Evolutionary conservation across 2,888 invertebrate species (phyloP).

Genomic region (Drosophila melanosoma): DNA sequence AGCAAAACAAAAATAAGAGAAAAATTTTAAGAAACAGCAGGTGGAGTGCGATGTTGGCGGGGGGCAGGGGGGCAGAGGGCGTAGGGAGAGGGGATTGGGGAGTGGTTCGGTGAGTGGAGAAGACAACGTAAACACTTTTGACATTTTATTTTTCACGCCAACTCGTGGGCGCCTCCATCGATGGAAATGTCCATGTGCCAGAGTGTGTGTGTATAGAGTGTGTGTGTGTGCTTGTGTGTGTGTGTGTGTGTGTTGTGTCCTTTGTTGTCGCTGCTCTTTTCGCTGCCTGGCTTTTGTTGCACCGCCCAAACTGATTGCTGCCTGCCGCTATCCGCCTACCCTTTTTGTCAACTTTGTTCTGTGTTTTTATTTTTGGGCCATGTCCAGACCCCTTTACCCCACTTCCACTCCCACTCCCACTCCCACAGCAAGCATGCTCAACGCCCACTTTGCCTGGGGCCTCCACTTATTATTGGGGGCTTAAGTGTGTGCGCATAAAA

Average conservation of each 20-base stretch:
- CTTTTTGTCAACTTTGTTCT: constrained; percentile 19
- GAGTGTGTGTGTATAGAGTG: constrained; percentile 11
- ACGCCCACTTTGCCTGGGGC: neutral
- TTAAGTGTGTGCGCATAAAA: constrained; percentile 59
- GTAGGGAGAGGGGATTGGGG: neutral
- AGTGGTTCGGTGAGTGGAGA: neutral
- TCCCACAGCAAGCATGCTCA: neutral
- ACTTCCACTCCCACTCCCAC: neutral
- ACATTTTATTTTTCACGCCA: constrained; percentile 79
- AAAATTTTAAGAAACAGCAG: constrained; percentile 10
- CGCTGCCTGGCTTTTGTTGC: constrained; percentile 58
- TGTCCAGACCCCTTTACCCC: neutral
- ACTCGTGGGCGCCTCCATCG: constrained; percentile 52
- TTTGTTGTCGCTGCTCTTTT: constrained; percentile 61
- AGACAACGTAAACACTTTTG: constrained; percentile 77
- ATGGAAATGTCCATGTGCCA: constrained; percentile 31
- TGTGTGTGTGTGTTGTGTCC: constrained; percentile 21
- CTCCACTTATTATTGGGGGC: constrained; percentile 43
- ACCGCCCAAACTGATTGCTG: constrained; percentile 28
- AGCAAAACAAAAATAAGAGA: constrained; percentile 16
- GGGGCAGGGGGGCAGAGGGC: neutral
- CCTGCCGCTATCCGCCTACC: neutral
- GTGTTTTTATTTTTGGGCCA: constrained; percentile 35
- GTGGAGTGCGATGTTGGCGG: neutral
- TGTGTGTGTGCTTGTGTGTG: constrained; percentile 17